Base-by-base conservation (phyloP, 2,888 invertebrate genomes). In the Azorinus chamasolen region DNA sequence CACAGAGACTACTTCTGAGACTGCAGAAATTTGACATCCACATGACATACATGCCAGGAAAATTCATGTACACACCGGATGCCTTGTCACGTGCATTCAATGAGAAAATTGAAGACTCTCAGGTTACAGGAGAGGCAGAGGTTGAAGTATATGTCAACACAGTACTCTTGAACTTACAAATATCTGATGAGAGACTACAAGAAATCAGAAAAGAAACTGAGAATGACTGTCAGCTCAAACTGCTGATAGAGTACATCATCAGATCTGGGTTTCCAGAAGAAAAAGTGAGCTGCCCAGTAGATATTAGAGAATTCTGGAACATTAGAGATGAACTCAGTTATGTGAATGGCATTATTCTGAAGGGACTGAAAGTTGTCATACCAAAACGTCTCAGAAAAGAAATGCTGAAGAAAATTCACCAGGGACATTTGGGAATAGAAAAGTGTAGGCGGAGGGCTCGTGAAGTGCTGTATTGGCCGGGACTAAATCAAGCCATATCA, bases 1-100 rank as follows among this genome's bases (percentile, higher is more conserved):
- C n/a, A 39, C 65, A 41, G n/a, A n/a, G n/a, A n/a, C n/a, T n/a
- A n/a, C n/a, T n/a, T n/a, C n/a, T n/a, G n/a, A n/a, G n/a, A n/a
- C n/a, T 58, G 25, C 72, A 72, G 37, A 72, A 59, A 41, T 72
- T 63, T 18, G 65, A 66, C 22, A n/a, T 72, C 1, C 10, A 27
- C 12, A 10, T 65, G 22, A 14, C 4, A 2, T 65, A 57, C 27
- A 57, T 55, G 3, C 58, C 58, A 41, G 65, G 72, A 14, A 72
- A 65, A 25, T 27, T 32, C 41, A 64, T 72, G 72, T 48, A 58
- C 24, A 57, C 53, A n/a, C 32, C 58, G 14, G 72, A 65, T 39
- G 58, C 72, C 10, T 32, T 72, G 18, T 66, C 66, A 25, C 51
- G 66, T n/a, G 58, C 55, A 10, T 57, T 37, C 24, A 25, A 8